phyloP scores from a whole-genome alignment of 1,140 invertebrate species.

The Trichonephila inaurata region DNA sequence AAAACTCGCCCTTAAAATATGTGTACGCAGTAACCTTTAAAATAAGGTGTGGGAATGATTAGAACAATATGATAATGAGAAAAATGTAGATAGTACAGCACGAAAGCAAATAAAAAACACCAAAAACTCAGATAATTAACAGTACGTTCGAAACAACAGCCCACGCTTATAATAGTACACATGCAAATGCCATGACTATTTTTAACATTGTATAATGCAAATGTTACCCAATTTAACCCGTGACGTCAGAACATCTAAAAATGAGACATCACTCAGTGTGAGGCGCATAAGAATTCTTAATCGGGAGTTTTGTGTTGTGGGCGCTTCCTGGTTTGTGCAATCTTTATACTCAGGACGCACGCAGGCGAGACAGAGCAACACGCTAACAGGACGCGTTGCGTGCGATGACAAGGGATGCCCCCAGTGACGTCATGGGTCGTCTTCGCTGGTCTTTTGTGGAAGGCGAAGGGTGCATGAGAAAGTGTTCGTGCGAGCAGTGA shows the following conservation, averaged over 20 bases:
- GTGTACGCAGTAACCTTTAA: too few relatives aligned
- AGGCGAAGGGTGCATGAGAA: neutral
- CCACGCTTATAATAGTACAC: too few relatives aligned
- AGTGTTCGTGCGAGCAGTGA: neutral
- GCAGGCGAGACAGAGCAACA: neutral
- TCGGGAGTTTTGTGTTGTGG: neutral
- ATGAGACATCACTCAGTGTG: neutral
- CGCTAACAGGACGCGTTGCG: neutral
- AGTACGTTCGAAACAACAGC: too few relatives aligned
- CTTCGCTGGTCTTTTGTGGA: neutral
- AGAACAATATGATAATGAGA: too few relatives aligned
- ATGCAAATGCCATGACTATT: too few relatives aligned
- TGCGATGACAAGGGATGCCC: neutral
- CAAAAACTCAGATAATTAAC: too few relatives aligned
- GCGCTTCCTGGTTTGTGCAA: slow-evolving; percentile 9
- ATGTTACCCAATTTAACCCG: neutral
- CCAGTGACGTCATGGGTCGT: neutral
- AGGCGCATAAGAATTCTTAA: neutral
- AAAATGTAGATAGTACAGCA: too few relatives aligned
- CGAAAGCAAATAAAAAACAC: too few relatives aligned
- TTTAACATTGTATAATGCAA: neutral
- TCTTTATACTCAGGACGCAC: neutral
- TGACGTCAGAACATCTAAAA: slow-evolving; percentile 15
- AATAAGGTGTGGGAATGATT: too few relatives aligned
- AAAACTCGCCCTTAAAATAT: too few relatives aligned